phyloP scores from a whole-genome alignment of 2,888 invertebrate genomes.

The Ichneumoninae sp. region DNA sequence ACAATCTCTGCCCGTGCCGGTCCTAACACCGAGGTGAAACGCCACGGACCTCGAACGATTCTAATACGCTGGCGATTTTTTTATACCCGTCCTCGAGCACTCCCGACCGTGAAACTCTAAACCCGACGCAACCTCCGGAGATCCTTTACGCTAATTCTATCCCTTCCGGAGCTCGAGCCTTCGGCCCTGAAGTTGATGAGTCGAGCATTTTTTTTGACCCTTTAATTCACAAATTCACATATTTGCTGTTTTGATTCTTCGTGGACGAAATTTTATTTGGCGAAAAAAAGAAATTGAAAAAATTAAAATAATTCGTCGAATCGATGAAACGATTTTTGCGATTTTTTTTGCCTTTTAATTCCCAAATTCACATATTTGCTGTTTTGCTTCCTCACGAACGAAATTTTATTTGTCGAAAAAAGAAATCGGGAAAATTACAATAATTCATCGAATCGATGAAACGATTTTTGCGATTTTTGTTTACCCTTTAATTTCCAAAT shows the following conservation, averaged over 20 bases:
- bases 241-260: too few relatives aligned
- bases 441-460: too few relatives aligned
- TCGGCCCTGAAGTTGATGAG: neutral
- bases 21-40: conserved; percentile 56
- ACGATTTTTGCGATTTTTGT: neutral
- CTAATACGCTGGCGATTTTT: conserved; percentile 10
- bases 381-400: too few relatives aligned
- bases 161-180: neutral
- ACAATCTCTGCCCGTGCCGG: conserved; percentile 32
- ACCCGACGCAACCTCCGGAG: conserved; percentile 14
- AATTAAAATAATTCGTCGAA: too few relatives aligned
- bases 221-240: neutral
- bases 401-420: too few relatives aligned
- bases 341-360: too few relatives aligned
- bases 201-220: neutral
- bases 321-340: too few relatives aligned
- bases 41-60: conserved; percentile 21
- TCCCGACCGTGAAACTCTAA: conserved; percentile 47
- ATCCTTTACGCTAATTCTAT: neutral
- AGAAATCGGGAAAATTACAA: too few relatives aligned
- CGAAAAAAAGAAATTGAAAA: too few relatives aligned
- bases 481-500: too few relatives aligned
- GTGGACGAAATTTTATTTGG: too few relatives aligned
- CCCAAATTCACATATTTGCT: too few relatives aligned
- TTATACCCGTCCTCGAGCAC: conserved; percentile 33